Base-by-base conservation (phyloP, 2,888 invertebrate species). In the Sesia apiformis region DNA sequence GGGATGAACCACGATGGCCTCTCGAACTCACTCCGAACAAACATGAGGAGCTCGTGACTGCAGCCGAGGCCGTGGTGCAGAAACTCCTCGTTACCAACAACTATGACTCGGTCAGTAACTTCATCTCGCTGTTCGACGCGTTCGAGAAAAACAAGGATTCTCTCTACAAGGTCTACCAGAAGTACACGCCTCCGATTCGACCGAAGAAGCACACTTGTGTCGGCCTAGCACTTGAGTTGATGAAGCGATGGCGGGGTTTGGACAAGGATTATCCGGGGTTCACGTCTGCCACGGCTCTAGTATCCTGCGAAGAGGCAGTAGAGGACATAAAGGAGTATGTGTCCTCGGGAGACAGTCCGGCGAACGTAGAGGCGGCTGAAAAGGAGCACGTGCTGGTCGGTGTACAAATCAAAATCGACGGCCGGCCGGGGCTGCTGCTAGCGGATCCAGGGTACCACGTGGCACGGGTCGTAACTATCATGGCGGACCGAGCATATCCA, bases 371-470 rank as follows among this genome's bases (percentile, higher is more conserved):
- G 46, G 91, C 90, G 52, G 93, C 95, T 8, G 96, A 96, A 81
- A 97, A 97, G 81, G 97, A 97, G 78, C 97, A 97, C 80, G 95
- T 96, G 50, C 91, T 97, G 83, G 93, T 95, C 57, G 94, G 94
- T 58, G 90, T 96, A 73, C 93, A 92, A 65, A 91, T 96, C 58
- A 83, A 91, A 63, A 92, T 97, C 56, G 93, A 92, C 52, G 95
- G 93, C 40, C 91, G 97, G 46, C 81, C 88, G 1, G 97, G 97
- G 40, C 90, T 95, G 53, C 84, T 97, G 84, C 91, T 97, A 38
- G 92, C 97, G 49, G 97, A 97, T 90, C 96, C 97, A 0, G 97
- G 97, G 23, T 97, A 97, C 83, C 97, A 97, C 80, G 94, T 97
- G 58, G 94, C 95, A 49, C 91, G 96, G 58, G 94, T 95, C 56